These are phyloP conservation scores for Carassius auratus DNA, from an alignment of 2,113 vertebrate genomes.

Conservation along the genomic window DNA sequence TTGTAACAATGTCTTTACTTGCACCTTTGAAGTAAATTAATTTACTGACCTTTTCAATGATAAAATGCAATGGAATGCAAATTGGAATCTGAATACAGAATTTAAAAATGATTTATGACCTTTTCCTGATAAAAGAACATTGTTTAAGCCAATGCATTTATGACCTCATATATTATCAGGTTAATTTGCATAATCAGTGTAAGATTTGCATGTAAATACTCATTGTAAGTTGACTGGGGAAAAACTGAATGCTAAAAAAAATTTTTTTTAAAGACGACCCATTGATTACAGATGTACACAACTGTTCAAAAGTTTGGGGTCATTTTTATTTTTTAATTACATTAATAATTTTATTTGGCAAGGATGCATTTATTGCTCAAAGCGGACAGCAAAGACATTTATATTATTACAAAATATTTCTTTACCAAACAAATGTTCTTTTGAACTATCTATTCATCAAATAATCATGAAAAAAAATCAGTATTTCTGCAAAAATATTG, in stretches of 20 bases:
- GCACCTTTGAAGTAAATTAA: too few relatives aligned
- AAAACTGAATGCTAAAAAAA: not conserved
- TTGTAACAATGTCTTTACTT: too few relatives aligned
- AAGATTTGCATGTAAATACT: too few relatives aligned
- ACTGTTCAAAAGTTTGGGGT: not conserved
- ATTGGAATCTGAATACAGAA: too few relatives aligned
- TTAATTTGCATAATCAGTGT: too few relatives aligned
- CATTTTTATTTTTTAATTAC: too few relatives aligned
- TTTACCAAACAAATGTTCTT: not conserved
- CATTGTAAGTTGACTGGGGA: too few relatives aligned
- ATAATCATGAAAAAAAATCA: slow-evolving; percentile 56
- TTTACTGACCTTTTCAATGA: not conserved
- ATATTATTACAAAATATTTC: slow-evolving; percentile 37
- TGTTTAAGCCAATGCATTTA: too few relatives aligned
- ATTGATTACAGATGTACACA: not conserved
- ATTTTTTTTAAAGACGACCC: not conserved
- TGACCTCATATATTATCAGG: too few relatives aligned
- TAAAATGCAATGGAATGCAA: not conserved
- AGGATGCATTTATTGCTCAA: not conserved
- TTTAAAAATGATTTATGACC: too few relatives aligned
- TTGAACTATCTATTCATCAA: not conserved
- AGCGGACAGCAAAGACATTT: not conserved
- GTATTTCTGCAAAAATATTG: slow-evolving; percentile 54
- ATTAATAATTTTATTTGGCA: not conserved
- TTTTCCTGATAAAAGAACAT: too few relatives aligned